Evolutionary conservation across 2,113 vertebrate species (phyloP).

Genomic region (Clarias macrocephalus): DNA sequence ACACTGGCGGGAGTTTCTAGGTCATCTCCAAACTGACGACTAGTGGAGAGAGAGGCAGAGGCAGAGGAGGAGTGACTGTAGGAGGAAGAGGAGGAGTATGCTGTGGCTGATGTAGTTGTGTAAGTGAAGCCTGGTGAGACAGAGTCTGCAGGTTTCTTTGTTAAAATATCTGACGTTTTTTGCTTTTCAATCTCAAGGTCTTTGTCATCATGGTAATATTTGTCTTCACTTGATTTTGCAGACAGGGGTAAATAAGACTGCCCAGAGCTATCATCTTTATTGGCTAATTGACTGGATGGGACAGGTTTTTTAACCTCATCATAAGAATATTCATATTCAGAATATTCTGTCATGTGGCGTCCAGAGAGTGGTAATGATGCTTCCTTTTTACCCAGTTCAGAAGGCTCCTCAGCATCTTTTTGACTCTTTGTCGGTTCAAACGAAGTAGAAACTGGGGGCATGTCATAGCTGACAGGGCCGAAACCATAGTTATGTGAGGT

Average conservation of each 20-base stretch:
- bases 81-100: conserved; percentile 77
- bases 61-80: conserved; percentile 80
- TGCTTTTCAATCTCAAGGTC: conserved; percentile 63
- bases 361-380: conserved; percentile 42
- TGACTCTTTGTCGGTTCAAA: conserved; percentile 44
- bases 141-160: conserved; percentile 69
- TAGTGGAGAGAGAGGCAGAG: conserved; percentile 77
- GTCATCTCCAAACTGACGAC: conserved; percentile 77
- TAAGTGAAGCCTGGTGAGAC: conserved; percentile 77
- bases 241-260: conserved; percentile 42
- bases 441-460: conserved; percentile 36
- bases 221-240: conserved; percentile 60
- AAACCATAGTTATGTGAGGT: conserved; percentile 34
- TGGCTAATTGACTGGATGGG: conserved; percentile 47
- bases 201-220: conserved; percentile 59
- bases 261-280: conserved; percentile 49
- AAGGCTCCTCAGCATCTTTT: conserved; percentile 44
- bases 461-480: conserved; percentile 56
- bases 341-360: conserved; percentile 56
- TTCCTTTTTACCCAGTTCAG: conserved; percentile 45
- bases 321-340: conserved; percentile 64
- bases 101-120: conserved; percentile 66
- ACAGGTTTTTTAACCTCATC: conserved; percentile 59
- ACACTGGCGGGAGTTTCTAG: conserved; percentile 70
- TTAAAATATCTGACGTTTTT: conserved; percentile 63